phyloP scores from a whole-genome alignment of 2,113 vertebrate species.

The Thomomys bottae region DNA sequence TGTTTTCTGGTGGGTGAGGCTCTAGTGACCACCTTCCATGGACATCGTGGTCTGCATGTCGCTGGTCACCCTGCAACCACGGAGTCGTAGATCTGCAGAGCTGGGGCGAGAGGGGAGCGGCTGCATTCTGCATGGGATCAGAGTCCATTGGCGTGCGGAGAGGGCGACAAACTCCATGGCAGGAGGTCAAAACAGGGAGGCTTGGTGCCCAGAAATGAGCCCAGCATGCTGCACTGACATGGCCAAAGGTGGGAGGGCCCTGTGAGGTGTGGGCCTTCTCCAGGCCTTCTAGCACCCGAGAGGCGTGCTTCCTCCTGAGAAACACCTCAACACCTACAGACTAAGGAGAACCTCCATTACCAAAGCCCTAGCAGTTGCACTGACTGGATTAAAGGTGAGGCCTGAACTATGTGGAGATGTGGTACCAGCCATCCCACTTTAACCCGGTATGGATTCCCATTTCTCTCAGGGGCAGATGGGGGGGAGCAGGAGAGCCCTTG shows the following conservation, averaged over 20 bases:
- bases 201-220: not conserved
- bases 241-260: not conserved
- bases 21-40: too few species aligned
- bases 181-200: not conserved
- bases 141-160: not conserved
- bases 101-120: accelerated
- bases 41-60: too few species aligned
- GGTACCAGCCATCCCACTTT: accelerated
- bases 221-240: not conserved
- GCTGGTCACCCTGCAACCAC: too few species aligned
- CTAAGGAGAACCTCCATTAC: accelerated
- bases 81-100: too few species aligned
- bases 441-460: accelerated
- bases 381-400: too few species aligned
- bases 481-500: accelerated
- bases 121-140: accelerated
- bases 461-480: accelerated
- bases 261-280: not conserved
- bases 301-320: not conserved
- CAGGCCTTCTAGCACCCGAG: not conserved
- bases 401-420: accelerated
- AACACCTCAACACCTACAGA: accelerated
- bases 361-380: accelerated
- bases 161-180: not conserved
- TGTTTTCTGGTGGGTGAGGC: too few species aligned